phyloP scores from a whole-genome alignment of 2,113 vertebrate species.

The Phalacrocorax brasilianus region DNA sequence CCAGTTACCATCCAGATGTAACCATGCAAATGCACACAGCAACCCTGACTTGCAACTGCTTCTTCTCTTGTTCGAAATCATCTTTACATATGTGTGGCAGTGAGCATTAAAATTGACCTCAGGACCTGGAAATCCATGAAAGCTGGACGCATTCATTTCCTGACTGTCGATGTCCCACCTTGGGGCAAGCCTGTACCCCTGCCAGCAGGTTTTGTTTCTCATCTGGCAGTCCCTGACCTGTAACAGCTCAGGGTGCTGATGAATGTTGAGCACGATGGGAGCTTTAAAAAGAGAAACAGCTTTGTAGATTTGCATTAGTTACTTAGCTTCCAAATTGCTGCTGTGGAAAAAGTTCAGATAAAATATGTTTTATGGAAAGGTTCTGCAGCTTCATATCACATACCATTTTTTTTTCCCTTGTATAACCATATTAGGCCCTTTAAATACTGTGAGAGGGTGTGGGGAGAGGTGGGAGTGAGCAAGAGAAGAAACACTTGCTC shows the following conservation, averaged over 20 bases:
- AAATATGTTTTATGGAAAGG: background rate
- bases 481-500: background rate
- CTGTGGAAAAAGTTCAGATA: background rate
- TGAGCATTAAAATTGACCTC: background rate
- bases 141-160: background rate
- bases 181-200: background rate
- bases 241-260: background rate
- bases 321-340: background rate
- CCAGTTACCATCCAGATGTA: background rate
- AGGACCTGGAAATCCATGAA: background rate
- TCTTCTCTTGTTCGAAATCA: background rate
- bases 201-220: background rate
- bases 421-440: background rate
- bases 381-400: background rate
- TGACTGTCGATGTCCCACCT: background rate
- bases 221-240: background rate
- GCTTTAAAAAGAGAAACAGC: background rate
- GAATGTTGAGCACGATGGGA: background rate
- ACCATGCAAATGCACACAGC: background rate
- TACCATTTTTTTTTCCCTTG: too few relatives aligned
- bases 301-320: background rate
- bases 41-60: background rate
- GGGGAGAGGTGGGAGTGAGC: background rate
- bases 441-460: background rate
- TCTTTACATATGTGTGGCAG: background rate